phyloP scores from a whole-genome alignment of 2,888 invertebrate genomes.

The Pseudolycoriella hygida region DNA sequence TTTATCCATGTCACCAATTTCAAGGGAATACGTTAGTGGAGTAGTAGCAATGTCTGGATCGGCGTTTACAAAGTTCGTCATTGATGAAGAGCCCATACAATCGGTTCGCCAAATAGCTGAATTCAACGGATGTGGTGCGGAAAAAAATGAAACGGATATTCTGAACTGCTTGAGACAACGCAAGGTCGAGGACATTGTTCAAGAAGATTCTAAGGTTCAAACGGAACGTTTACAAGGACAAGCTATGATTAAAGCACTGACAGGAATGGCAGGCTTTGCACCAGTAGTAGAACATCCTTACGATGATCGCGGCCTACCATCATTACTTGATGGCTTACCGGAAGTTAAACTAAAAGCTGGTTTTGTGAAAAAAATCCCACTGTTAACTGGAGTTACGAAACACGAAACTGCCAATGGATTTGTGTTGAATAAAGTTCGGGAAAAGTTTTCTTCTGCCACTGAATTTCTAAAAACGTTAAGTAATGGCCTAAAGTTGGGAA shows the following conservation, averaged over 20 bases:
- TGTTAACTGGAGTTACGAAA: constrained; percentile 54
- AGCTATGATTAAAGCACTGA: constrained; percentile 44
- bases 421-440: constrained; percentile 25
- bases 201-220: constrained; percentile 38
- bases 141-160: constrained; percentile 37
- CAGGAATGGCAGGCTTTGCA: constrained; percentile 41
- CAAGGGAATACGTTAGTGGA: constrained; percentile 25
- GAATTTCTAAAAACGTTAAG: constrained; percentile 6
- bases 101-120: constrained; percentile 43
- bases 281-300: constrained; percentile 49
- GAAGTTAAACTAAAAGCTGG: constrained; percentile 38
- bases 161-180: constrained; percentile 41
- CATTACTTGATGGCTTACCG: constrained; percentile 43
- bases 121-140: constrained; percentile 41
- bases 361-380: constrained; percentile 38
- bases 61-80: constrained; percentile 50
- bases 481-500: not conserved
- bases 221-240: constrained; percentile 35
- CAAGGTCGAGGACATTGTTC: constrained; percentile 21
- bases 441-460: constrained; percentile 20
- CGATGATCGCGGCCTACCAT: constrained; percentile 48
- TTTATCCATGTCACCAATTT: constrained; percentile 45
- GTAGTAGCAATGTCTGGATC: constrained; percentile 62
- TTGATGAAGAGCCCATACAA: constrained; percentile 41
- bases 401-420: constrained; percentile 42